Evolutionary conservation across 2,888 invertebrate species (phyloP).

Genomic region (Amphipoea lucens): DNA sequence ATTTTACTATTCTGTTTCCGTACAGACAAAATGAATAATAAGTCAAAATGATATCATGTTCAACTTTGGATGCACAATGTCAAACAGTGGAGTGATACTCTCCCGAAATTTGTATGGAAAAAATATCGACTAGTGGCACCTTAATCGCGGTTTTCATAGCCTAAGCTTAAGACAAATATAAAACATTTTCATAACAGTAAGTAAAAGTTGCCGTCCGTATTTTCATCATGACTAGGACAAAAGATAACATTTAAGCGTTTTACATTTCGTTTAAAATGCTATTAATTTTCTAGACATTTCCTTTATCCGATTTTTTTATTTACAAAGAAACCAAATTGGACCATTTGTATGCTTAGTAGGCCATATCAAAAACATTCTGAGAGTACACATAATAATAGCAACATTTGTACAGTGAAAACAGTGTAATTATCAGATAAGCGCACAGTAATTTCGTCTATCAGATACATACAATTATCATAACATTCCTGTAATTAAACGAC

Average conservation of each 20-base stretch:
- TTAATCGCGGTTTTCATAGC: not conserved
- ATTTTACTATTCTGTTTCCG: too few species aligned
- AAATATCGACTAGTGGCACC: too few species aligned
- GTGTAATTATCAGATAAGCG: not conserved
- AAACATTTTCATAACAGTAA: constrained; percentile 14
- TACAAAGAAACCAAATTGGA: not conserved
- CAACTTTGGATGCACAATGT: too few species aligned
- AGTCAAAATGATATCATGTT: too few species aligned
- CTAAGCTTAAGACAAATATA: constrained; percentile 2
- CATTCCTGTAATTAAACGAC: constrained; percentile 18
- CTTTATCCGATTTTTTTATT: not conserved
- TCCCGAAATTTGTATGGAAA: too few species aligned
- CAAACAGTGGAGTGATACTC: too few species aligned
- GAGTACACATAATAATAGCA: not conserved
- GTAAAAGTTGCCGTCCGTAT: not conserved
- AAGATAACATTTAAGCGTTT: constrained; percentile 23
- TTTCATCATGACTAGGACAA: constrained; percentile 11
- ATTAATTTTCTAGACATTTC: not conserved
- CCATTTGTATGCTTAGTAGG: not conserved
- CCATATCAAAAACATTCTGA: not conserved
- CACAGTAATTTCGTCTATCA: constrained; percentile 3
- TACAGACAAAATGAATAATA: too few species aligned
- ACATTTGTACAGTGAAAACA: not conserved
- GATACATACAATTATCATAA: not conserved
- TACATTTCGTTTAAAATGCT: not conserved